phyloP scores from a whole-genome alignment of 2,888 invertebrate genomes.

The Cryptus viduatorius region DNA sequence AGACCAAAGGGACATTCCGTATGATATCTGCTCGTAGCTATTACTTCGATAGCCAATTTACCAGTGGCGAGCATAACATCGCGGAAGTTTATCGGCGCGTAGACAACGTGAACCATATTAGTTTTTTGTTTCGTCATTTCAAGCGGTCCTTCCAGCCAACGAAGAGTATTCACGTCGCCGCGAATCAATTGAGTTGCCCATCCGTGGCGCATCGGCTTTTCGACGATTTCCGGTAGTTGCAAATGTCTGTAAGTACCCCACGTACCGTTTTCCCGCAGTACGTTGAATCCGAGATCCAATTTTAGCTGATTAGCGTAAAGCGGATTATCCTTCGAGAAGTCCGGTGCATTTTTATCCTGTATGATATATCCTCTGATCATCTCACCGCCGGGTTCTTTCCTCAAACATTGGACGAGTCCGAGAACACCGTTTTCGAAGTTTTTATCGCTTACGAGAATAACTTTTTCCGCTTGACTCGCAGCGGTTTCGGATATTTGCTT shows the following conservation, averaged over 20 bases:
- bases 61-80: slow-evolving; percentile 98
- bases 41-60: slow-evolving; percentile 93
- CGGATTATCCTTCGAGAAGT: slow-evolving; percentile 88
- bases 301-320: slow-evolving; percentile 89
- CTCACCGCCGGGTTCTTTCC: slow-evolving; percentile 90
- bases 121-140: slow-evolving; percentile 49
- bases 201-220: slow-evolving; percentile 88
- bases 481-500: slow-evolving; percentile 84
- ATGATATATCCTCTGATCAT: slow-evolving; percentile 88
- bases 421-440: slow-evolving; percentile 88
- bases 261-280: slow-evolving; percentile 86
- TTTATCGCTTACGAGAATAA: slow-evolving; percentile 86
- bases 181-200: slow-evolving; percentile 91
- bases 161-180: slow-evolving; percentile 94
- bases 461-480: slow-evolving; percentile 85
- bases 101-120: slow-evolving; percentile 87
- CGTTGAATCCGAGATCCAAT: slow-evolving; percentile 92
- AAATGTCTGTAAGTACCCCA: slow-evolving; percentile 94
- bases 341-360: slow-evolving; percentile 87
- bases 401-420: slow-evolving; percentile 95
- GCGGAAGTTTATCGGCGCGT: slow-evolving; percentile 95
- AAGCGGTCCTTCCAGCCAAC: slow-evolving; percentile 91
- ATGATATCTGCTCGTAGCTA: slow-evolving; percentile 88
- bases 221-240: slow-evolving; percentile 86
- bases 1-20: slow-evolving; percentile 90